These are phyloP conservation scores for Phalacrocorax brasilianus DNA, from an alignment of 2,113 vertebrate species.

Conservation along the genomic window DNA sequence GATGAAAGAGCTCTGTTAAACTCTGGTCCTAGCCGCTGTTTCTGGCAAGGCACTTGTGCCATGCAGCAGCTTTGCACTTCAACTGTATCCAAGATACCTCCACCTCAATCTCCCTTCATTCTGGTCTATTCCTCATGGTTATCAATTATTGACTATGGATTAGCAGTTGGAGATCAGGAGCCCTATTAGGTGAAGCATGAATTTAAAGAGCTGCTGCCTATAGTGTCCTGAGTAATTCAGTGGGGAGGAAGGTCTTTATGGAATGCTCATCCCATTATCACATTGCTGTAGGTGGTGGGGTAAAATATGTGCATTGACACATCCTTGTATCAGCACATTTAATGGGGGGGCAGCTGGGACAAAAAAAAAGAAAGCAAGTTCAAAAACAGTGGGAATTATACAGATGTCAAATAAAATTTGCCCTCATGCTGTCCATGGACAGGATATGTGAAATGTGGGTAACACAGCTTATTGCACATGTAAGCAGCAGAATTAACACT, in stretches of 20 bases:
- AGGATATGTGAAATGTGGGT: not conserved
- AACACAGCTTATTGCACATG: not conserved
- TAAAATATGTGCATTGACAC: not conserved
- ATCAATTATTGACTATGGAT: not conserved
- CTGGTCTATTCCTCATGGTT: not conserved
- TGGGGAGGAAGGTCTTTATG: not conserved
- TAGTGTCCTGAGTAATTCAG: not conserved
- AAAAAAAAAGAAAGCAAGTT: not conserved
- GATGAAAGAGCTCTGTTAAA: not conserved
- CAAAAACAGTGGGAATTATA: not conserved
- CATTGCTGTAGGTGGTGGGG: not conserved
- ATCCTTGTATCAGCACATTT: not conserved
- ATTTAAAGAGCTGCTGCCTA: not conserved
- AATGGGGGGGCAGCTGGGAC: not conserved
- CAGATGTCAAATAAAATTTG: slow-evolving; percentile 16
- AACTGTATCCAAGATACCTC: not conserved
- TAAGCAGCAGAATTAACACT: not conserved
- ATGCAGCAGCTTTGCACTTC: not conserved
- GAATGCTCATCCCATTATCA: not conserved
- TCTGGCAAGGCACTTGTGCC: not conserved
- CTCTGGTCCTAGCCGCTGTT: not conserved
- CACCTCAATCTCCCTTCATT: not conserved
- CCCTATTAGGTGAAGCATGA: not conserved
- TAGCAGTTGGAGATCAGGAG: not conserved
- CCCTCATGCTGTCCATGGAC: not conserved